Evolutionary conservation across 2,113 vertebrate species (phyloP).

Genomic region (Brienomyrus longianalis): DNA sequence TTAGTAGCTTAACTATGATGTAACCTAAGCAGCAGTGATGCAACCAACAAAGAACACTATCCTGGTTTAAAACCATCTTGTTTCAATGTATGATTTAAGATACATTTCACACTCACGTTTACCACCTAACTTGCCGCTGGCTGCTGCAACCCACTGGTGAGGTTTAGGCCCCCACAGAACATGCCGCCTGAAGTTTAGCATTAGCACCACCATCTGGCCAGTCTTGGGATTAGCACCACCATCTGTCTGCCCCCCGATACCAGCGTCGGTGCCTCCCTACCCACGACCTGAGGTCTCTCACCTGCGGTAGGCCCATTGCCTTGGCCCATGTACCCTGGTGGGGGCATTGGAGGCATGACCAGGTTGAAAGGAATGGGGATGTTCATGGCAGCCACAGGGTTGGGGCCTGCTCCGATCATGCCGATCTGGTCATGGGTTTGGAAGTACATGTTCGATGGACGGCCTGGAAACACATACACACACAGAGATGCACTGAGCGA

Average conservation of each 20-base stretch:
- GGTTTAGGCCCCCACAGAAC: not conserved
- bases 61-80: not conserved
- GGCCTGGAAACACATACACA: constrained; percentile 51
- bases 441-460: constrained; percentile 95
- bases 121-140: not conserved
- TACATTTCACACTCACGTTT: not conserved
- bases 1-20: not conserved
- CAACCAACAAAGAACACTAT: not conserved
- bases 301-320: constrained; percentile 84
- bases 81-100: not conserved
- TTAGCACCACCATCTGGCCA: not conserved
- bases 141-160: not conserved
- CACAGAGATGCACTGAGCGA: not conserved
- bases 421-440: constrained; percentile 97
- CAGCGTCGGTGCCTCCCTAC: not conserved
- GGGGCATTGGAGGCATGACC: constrained; percentile 95
- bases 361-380: constrained; percentile 96
- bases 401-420: constrained; percentile 87
- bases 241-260: not conserved
- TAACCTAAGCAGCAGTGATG: no score
- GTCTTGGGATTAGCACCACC: not conserved
- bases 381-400: constrained; percentile 89
- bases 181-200: not conserved
- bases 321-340: constrained; percentile 84
- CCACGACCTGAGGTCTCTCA: constrained; percentile 30